A percentile compares a stretch with the other conserved stretches of the same genome.
Conservation (phyloP, 2,888 invertebrate genomes). For the Drosophila neonasuta region DNA sequence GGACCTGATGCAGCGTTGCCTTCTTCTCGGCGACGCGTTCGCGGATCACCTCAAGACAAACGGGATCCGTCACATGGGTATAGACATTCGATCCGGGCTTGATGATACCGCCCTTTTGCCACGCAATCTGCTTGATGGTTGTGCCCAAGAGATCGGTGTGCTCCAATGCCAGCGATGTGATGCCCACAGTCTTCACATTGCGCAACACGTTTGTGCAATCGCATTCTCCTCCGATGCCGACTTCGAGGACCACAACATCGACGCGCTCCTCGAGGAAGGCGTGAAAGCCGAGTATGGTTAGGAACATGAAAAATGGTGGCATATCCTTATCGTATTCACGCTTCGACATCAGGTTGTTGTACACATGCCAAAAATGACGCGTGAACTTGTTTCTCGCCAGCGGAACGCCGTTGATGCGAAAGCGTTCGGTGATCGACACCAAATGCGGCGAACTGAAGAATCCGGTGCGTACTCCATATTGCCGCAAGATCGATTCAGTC, state of each 20-base stretch:
- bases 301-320: slow-evolving; percentile 97
- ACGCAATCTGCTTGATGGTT: slow-evolving; percentile 93
- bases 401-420: slow-evolving; percentile 92
- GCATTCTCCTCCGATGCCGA: slow-evolving; percentile 97
- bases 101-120: slow-evolving; percentile 98
- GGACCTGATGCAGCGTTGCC: slow-evolving; percentile 86
- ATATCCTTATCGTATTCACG: slow-evolving; percentile 87
- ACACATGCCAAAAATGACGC: slow-evolving; percentile 91
- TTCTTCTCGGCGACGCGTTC: slow-evolving; percentile 86
- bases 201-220: slow-evolving; percentile 97
- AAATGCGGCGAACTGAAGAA: slow-evolving; percentile 98
- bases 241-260: slow-evolving; percentile 97
- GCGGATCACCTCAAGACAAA: slow-evolving; percentile 86
- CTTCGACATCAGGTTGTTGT: slow-evolving; percentile 84
- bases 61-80: slow-evolving; percentile 87
- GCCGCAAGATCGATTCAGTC: slow-evolving; percentile 93
- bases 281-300: slow-evolving; percentile 95
- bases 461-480: slow-evolving; percentile 93
- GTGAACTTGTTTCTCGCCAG: slow-evolving; percentile 89
- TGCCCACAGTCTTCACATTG: slow-evolving; percentile 92
- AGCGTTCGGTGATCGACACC: slow-evolving; percentile 94
- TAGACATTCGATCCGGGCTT: slow-evolving; percentile 89
- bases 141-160: slow-evolving; percentile 92
- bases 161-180: slow-evolving; percentile 95
- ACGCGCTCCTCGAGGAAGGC: slow-evolving; percentile 92